phyloP scores from a whole-genome alignment of 2,797 vertebrate species.

The Xyrichtys novacula region DNA sequence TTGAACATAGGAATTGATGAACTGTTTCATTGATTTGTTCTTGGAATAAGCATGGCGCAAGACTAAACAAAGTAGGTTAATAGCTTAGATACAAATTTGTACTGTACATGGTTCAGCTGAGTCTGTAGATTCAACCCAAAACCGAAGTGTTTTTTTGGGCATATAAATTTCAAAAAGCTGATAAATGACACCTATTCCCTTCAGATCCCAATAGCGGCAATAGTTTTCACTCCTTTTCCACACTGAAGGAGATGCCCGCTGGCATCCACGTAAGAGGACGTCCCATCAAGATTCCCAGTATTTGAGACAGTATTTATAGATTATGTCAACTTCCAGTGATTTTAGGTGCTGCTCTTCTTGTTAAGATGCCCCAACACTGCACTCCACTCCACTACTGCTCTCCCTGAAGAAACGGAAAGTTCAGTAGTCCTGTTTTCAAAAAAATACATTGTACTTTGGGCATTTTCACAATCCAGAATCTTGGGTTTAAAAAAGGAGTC shows the following conservation, averaged over 20 bases:
- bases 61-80: conserved; percentile 89
- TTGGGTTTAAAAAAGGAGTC: conserved; percentile 72
- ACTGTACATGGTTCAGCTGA: conserved; percentile 86
- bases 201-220: conserved; percentile 52
- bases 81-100: conserved; percentile 89
- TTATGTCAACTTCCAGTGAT: conserved; percentile 56
- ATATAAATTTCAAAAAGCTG: conserved; percentile 86
- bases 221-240: conserved; percentile 51
- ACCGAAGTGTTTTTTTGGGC: conserved; percentile 71
- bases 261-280: conserved; percentile 55
- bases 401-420: conserved; percentile 49
- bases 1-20: conserved; percentile 77
- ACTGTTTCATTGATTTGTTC: conserved; percentile 76
- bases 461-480: conserved; percentile 64
- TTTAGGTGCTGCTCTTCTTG: conserved; percentile 46
- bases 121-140: conserved; percentile 80
- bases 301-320: conserved; percentile 56
- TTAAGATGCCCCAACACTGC: conserved; percentile 29
- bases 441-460: conserved; percentile 79
- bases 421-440: conserved; percentile 71
- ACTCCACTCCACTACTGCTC: conserved; percentile 28
- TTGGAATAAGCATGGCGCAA: conserved; percentile 85
- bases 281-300: conserved; percentile 46
- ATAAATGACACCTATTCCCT: conserved; percentile 70
- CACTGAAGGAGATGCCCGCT: conserved; percentile 44